Evolutionary conservation across 2,113 vertebrate species (phyloP).

Genomic region (Gymnobelideus leadbeateri): DNA sequence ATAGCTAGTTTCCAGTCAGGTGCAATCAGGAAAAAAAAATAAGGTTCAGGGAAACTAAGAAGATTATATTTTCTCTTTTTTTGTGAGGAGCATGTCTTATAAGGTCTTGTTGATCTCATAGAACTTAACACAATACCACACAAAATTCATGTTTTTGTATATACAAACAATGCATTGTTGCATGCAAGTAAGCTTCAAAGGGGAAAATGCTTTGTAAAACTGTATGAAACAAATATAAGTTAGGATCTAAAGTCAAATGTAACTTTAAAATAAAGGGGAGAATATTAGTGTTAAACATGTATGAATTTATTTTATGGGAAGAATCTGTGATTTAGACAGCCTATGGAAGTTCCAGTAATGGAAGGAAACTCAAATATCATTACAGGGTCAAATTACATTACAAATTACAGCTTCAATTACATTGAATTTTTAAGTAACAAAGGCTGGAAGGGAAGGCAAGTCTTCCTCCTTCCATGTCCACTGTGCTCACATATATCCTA

Average conservation of each 20-base stretch:
- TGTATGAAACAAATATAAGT: background rate
- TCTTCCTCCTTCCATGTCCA: background rate
- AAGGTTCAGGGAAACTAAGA: background rate
- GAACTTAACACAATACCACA: background rate
- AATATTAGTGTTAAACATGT: background rate
- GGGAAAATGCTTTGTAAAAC: background rate
- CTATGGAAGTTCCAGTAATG: background rate
- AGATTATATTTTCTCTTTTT: background rate
- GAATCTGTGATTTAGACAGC: background rate
- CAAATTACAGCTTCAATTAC: no score
- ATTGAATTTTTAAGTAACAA: background rate
- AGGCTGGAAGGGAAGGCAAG: background rate
- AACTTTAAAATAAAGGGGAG: background rate
- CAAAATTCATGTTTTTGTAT: background rate
- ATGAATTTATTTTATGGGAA: background rate
- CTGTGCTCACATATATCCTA: background rate
- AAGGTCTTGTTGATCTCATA: background rate
- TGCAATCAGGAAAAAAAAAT: background rate
- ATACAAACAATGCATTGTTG: background rate
- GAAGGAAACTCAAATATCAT: background rate
- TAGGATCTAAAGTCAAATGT: background rate
- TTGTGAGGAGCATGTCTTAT: background rate
- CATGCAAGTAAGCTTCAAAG: background rate
- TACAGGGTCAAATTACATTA: background rate
- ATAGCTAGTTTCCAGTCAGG: background rate